Evolutionary conservation across 2,888 invertebrate genomes (phyloP).

Genomic region (Orthosia gothica): DNA sequence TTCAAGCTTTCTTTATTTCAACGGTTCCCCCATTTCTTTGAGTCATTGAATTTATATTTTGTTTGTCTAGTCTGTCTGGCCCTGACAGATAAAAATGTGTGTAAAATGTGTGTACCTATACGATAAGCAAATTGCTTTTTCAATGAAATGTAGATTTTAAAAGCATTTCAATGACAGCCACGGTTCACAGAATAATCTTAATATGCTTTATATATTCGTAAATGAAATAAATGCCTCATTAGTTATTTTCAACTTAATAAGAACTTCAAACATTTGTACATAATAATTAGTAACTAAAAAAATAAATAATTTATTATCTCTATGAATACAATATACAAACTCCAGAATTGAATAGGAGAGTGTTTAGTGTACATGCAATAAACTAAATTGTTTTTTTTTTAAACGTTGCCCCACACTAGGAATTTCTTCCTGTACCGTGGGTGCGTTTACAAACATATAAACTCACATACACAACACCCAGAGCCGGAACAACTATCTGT

Average conservation of each 20-base stretch:
- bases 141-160: slow-evolving; percentile 36
- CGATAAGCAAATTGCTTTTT: slow-evolving; percentile 46
- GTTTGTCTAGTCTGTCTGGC: slow-evolving; percentile 52
- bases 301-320: no score
- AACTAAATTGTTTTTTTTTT: no score
- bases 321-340: not conserved
- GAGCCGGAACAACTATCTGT: no score
- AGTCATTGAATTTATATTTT: slow-evolving; percentile 46
- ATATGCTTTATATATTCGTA: not conserved
- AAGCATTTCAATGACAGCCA: slow-evolving; percentile 13
- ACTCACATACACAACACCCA: no score
- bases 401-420: no score
- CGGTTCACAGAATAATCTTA: slow-evolving; percentile 1
- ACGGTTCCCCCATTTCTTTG: slow-evolving; percentile 24
- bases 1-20: slow-evolving; percentile 36
- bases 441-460: no score
- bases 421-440: no score
- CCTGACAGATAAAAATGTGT: slow-evolving; percentile 35
- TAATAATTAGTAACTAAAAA: not conserved
- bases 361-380: not conserved
- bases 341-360: not conserved
- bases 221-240: not conserved
- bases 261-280: not conserved
- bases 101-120: slow-evolving; percentile 18
- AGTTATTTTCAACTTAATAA: not conserved